A percentile compares a stretch with the other conserved stretches of the same genome.
These are phyloP conservation scores for Metopolophium dirhodum DNA, from an alignment of 1,140 invertebrate genomes.

Conservation along the genomic window DNA sequence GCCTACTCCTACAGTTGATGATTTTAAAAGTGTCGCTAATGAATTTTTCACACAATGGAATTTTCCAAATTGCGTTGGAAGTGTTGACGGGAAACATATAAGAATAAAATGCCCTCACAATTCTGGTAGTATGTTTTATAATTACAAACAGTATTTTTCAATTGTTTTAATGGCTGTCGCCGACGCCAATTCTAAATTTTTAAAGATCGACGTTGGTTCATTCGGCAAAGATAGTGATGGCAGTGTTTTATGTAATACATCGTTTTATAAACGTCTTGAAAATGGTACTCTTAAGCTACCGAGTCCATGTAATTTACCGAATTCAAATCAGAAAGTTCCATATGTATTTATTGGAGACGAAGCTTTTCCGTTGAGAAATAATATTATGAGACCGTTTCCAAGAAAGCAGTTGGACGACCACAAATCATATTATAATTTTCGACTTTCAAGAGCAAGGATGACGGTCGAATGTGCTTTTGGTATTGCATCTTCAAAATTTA, in stretches of 20 bases:
- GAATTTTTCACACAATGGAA: too few relatives aligned
- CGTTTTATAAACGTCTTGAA: conserved; percentile 44
- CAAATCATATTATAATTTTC: conserved; percentile 63
- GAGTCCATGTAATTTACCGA: background rate
- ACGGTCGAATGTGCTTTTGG: conserved; percentile 64
- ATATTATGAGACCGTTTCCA: conserved; percentile 62
- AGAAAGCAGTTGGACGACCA: conserved; percentile 57
- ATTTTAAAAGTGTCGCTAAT: too few relatives aligned
- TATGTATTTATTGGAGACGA: conserved; percentile 61
- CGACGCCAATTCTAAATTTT: conserved; percentile 16
- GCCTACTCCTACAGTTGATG: too few relatives aligned
- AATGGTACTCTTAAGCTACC: conserved; percentile 28
- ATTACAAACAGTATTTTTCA: too few relatives aligned
- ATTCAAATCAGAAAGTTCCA: conserved; percentile 57
- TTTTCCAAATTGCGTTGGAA: too few relatives aligned
- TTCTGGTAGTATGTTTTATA: too few relatives aligned
- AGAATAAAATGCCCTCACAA: too few relatives aligned
- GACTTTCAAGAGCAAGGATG: conserved; percentile 60
- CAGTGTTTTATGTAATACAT: conserved; percentile 13
- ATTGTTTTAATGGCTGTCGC: conserved; percentile 36
- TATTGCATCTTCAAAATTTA: conserved; percentile 63
- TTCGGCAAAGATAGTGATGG: conserved; percentile 54
- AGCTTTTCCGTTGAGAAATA: conserved; percentile 61
- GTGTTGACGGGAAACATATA: too few relatives aligned
- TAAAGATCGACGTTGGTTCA: conserved; percentile 44